Evolutionary conservation across 2,888 invertebrate species (phyloP).

Genomic region (Hydrotaea diabolus): DNA sequence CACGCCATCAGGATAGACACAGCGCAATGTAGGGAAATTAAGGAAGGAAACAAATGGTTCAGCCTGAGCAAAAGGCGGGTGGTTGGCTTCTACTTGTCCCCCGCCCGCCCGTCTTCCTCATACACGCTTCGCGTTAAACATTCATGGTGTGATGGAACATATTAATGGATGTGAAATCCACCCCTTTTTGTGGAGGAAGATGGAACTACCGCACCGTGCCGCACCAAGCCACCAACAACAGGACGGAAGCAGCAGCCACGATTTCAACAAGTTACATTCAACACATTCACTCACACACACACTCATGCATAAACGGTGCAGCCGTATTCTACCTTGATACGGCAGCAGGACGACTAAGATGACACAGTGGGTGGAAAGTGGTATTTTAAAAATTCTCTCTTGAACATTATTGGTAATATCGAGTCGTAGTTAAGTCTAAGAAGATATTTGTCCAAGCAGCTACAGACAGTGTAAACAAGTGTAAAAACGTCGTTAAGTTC

Average conservation of each 20-base stretch:
- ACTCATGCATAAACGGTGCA: not conserved
- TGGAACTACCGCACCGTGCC: not conserved
- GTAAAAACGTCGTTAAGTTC: too few relatives aligned
- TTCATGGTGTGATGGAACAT: conserved; percentile 67
- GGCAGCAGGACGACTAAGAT: not conserved
- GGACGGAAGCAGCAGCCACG: not conserved
- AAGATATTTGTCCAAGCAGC: too few relatives aligned
- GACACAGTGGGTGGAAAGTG: not conserved
- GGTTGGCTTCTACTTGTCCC: conserved; percentile 29
- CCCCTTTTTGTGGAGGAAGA: conserved; percentile 28
- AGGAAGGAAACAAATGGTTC: conserved; percentile 59
- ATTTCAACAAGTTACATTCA: conserved; percentile 61
- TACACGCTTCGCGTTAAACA: conserved; percentile 34
- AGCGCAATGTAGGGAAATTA: conserved; percentile 38
- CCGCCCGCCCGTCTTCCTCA: not conserved
- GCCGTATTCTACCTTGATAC: not conserved
- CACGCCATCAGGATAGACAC: not conserved
- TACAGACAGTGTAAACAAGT: too few relatives aligned
- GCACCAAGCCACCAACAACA: not conserved
- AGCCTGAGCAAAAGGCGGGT: conserved; percentile 50
- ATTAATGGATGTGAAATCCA: conserved; percentile 63
- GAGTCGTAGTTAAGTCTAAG: too few relatives aligned
- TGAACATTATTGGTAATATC: too few relatives aligned
- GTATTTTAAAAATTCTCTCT: too few relatives aligned
- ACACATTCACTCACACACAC: conserved; percentile 38